These are phyloP conservation scores for Tachysurus vachellii DNA, from an alignment of 2,113 vertebrate species.

Conservation along the genomic window DNA sequence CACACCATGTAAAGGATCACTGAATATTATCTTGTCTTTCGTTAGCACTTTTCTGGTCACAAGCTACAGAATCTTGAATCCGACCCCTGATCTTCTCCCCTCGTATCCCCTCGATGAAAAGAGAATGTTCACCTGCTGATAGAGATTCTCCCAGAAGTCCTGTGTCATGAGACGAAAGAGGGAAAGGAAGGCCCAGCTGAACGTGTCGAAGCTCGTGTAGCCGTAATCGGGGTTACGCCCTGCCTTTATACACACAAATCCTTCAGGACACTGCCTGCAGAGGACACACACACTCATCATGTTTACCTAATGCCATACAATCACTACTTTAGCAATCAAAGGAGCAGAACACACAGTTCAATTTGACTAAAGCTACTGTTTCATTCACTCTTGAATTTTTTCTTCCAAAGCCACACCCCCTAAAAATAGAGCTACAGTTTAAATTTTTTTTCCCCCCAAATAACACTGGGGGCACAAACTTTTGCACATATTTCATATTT, in stretches of 20 bases:
- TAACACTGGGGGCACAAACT: too few species aligned
- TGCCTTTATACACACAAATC: conserved; percentile 87
- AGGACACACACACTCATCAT: conserved; percentile 14
- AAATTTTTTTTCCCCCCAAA: neutral
- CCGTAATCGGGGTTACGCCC: conserved; percentile 94
- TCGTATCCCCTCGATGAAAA: too few species aligned
- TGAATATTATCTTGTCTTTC: neutral
- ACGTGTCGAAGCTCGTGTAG: conserved; percentile 97
- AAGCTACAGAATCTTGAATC: neutral
- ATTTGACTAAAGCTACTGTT: neutral
- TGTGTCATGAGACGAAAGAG: conserved; percentile 98
- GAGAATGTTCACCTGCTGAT: conserved; percentile 81
- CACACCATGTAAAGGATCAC: neutral
- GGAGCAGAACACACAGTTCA: neutral
- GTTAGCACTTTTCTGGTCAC: neutral
- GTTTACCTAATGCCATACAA: neutral
- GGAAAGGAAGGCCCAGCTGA: conserved; percentile 97
- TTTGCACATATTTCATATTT: neutral
- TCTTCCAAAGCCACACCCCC: neutral
- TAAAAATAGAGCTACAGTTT: neutral
- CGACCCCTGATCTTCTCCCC: neutral
- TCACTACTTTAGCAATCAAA: neutral
- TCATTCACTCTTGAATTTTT: neutral
- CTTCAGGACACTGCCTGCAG: conserved; percentile 91
- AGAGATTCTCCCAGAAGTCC: conserved; percentile 98